A percentile compares a stretch with the other conserved stretches of the same genome.
These are phyloP conservation scores for Gymnorhina tibicen DNA, from an alignment of 2,113 vertebrate species.

Conservation along the genomic window DNA sequence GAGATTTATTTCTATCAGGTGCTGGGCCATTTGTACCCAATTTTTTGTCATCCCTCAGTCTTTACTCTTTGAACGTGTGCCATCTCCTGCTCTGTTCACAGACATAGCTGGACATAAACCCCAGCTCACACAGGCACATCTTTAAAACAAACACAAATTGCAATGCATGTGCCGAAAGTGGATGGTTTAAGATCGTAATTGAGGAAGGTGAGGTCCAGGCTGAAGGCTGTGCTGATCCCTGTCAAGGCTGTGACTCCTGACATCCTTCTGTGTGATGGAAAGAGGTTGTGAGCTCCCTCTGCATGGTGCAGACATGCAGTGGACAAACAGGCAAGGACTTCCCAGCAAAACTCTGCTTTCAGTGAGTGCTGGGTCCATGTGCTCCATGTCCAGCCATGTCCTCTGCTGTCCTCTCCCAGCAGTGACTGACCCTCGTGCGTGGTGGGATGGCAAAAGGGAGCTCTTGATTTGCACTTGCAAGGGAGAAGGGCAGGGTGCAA, in stretches of 20 bases:
- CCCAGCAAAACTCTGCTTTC: background rate
- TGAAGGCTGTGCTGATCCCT: background rate
- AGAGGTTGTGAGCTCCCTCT: background rate
- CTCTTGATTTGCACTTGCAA: background rate
- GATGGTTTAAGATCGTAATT: background rate
- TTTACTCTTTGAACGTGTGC: background rate
- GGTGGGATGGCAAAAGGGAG: background rate
- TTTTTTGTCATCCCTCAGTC: background rate
- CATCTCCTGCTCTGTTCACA: background rate
- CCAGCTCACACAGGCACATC: background rate
- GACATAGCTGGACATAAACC: background rate
- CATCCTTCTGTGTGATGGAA: background rate
- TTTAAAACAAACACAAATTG: background rate
- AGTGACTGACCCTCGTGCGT: accelerated
- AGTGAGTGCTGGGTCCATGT: background rate
- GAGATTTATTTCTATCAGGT: background rate
- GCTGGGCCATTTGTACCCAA: background rate
- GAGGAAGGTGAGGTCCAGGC: background rate
- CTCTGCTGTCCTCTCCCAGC: background rate
- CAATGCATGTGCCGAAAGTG: background rate
- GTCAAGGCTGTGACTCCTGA: background rate
- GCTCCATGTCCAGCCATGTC: background rate
- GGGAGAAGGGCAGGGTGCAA: background rate
- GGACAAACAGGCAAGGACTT: background rate
- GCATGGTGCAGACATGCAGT: background rate